Evolutionary conservation across 2,888 invertebrate genomes (phyloP).

Genomic region (Agrenia bidenticulata): DNA sequence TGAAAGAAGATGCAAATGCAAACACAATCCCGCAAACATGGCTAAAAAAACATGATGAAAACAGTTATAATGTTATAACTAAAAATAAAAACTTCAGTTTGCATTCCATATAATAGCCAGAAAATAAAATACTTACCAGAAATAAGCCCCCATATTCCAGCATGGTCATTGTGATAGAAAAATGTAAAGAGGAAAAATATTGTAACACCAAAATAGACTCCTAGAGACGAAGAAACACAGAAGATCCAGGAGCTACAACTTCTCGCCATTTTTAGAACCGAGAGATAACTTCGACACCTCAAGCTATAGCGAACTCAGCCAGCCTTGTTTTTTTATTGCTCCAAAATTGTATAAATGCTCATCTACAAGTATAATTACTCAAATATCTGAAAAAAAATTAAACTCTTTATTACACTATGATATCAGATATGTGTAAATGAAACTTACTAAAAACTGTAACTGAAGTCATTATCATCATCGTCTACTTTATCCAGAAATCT

Average conservation of each 20-base stretch:
- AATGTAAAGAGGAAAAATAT: conserved; percentile 51
- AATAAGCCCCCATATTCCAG: conserved; percentile 49
- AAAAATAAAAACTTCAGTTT: too few relatives aligned
- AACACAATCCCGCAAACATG: conserved; percentile 46
- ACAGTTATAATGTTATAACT: conserved; percentile 3
- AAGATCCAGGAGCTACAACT: conserved; percentile 44
- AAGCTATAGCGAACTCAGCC: too few relatives aligned
- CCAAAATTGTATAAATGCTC: too few relatives aligned
- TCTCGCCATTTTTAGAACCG: conserved; percentile 47
- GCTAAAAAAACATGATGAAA: conserved; percentile 32
- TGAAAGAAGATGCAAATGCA: conserved; percentile 47
- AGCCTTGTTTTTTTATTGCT: too few relatives aligned
- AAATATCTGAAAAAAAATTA: too few relatives aligned
- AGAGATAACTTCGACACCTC: too few relatives aligned
- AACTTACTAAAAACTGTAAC: too few relatives aligned
- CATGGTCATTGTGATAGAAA: conserved; percentile 49
- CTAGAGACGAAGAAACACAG: conserved; percentile 37
- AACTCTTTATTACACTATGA: too few relatives aligned
- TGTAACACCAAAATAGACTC: conserved; percentile 50
- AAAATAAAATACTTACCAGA: conserved; percentile 41
- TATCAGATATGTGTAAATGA: too few relatives aligned
- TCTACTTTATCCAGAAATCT: too few relatives aligned
- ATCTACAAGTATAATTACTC: too few relatives aligned
- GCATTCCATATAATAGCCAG: background rate
- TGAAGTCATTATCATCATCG: too few relatives aligned